Conservation (phyloP, 2,888 invertebrate species). For the Apamea monoglypha region DNA sequence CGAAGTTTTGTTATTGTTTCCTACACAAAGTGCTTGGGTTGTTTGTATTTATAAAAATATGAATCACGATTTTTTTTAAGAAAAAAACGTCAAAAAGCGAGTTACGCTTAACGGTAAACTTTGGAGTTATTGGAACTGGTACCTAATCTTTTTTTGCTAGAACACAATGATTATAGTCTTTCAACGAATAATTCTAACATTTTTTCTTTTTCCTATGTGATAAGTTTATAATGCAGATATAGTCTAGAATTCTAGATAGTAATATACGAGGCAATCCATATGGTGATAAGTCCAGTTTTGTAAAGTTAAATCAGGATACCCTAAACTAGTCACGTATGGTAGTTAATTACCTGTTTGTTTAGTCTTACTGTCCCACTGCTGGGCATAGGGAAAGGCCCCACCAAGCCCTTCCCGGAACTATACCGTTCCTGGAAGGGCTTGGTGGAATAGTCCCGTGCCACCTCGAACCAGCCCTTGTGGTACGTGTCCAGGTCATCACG, state of each 20-base stretch:
- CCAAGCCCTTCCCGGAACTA: background rate
- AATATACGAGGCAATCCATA: background rate
- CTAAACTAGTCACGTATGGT: background rate
- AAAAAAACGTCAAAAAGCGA: slow-evolving; percentile 16
- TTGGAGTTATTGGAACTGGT: slow-evolving; percentile 8
- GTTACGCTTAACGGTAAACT: slow-evolving; percentile 3
- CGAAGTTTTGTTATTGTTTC: slow-evolving; percentile 55
- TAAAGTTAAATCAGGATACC: background rate
- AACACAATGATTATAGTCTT: slow-evolving; percentile 34
- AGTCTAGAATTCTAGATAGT: background rate
- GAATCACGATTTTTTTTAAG: slow-evolving; percentile 46
- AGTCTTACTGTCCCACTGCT: background rate
- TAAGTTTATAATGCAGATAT: slow-evolving; percentile 3
- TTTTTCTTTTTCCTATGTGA: background rate
- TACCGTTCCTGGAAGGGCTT: too few relatives aligned
- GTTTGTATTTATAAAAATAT: slow-evolving; percentile 11
- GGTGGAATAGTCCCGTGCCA: too few relatives aligned
- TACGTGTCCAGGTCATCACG: background rate
- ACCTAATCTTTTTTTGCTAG: slow-evolving; percentile 20
- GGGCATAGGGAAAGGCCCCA: background rate
- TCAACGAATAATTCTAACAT: slow-evolving; percentile 4
- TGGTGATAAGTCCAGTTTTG: background rate
- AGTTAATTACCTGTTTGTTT: background rate
- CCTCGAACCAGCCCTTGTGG: background rate
- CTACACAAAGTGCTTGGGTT: slow-evolving; percentile 28